Percentiles rank a stretch among this genome's conserved stretches.
Evolutionary conservation across 1,140 invertebrate species (phyloP).

Genomic region (Caerostris extrusa): DNA sequence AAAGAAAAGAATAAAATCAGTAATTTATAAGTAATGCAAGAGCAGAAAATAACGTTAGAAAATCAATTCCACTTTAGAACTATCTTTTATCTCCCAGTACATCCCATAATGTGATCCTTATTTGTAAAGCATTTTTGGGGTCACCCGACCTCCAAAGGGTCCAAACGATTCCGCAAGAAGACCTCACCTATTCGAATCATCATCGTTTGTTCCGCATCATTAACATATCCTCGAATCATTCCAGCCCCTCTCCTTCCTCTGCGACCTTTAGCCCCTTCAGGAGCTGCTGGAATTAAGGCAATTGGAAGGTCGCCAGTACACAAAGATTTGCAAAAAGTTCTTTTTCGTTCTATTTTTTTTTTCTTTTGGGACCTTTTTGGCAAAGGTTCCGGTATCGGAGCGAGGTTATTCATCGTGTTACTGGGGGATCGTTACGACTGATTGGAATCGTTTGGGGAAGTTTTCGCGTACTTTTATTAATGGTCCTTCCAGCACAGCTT

Average conservation of each 20-base stretch:
- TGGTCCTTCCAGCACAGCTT: background rate
- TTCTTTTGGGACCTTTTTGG: background rate
- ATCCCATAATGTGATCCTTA: background rate
- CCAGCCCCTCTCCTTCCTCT: background rate
- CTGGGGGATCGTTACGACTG: background rate
- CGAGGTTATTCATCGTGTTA: background rate
- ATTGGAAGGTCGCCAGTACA: constrained; percentile 10
- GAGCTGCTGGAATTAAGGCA: constrained; percentile 36
- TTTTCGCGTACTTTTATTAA: background rate
- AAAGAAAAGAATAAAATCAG: no score
- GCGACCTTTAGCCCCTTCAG: background rate
- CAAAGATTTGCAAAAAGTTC: constrained; percentile 13
- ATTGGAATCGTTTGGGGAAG: background rate
- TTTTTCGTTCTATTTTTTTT: background rate
- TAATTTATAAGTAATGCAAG: no score
- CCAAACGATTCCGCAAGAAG: background rate
- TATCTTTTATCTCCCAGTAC: background rate
- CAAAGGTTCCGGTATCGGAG: background rate
- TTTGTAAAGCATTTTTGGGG: background rate
- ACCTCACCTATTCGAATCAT: constrained; percentile 13
- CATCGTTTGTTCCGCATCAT: constrained; percentile 39
- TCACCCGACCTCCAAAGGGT: background rate
- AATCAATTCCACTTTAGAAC: no score
- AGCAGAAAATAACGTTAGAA: no score
- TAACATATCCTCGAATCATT: background rate